phyloP scores from a whole-genome alignment of 1,140 invertebrate genomes.

The Danaus melanippus region DNA sequence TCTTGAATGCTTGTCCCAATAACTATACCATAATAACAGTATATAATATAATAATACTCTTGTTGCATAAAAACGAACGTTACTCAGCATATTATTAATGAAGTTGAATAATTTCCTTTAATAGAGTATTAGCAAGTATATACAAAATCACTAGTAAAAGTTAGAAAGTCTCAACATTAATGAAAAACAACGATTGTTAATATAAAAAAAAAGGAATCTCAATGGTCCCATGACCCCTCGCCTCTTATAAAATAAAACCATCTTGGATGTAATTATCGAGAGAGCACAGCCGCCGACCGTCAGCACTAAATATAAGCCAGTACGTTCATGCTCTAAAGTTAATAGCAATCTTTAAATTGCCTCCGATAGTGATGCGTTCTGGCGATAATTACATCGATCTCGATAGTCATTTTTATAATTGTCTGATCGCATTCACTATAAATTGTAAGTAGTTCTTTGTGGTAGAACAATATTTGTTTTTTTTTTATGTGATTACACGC shows the following conservation, averaged over 20 bases:
- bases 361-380: slow-evolving; percentile 38
- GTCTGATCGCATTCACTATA: slow-evolving; percentile 8
- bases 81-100: slow-evolving; percentile 24
- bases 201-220: slow-evolving; percentile 15
- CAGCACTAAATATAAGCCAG: slow-evolving; percentile 53
- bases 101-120: slow-evolving; percentile 19
- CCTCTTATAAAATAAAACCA: slow-evolving; percentile 42
- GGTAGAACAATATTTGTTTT: no score
- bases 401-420: slow-evolving; percentile 41
- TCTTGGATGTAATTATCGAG: slow-evolving; percentile 27
- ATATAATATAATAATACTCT: no score
- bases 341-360: slow-evolving; percentile 68
- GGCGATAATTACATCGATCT: slow-evolving; percentile 48
- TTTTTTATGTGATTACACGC: no score
- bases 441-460: slow-evolving; percentile 14
- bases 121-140: slow-evolving; percentile 21
- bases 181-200: slow-evolving; percentile 47
- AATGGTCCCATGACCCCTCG: slow-evolving; percentile 41
- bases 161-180: slow-evolving; percentile 42
- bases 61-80: background rate
- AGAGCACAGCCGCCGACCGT: slow-evolving; percentile 43
- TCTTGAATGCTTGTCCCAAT: no score
- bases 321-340: slow-evolving; percentile 51
- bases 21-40: no score
- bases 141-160: slow-evolving; percentile 44